These are phyloP conservation scores for Melanerpes formicivorus DNA, from an alignment of 2,113 vertebrate species.

Conservation along the genomic window DNA sequence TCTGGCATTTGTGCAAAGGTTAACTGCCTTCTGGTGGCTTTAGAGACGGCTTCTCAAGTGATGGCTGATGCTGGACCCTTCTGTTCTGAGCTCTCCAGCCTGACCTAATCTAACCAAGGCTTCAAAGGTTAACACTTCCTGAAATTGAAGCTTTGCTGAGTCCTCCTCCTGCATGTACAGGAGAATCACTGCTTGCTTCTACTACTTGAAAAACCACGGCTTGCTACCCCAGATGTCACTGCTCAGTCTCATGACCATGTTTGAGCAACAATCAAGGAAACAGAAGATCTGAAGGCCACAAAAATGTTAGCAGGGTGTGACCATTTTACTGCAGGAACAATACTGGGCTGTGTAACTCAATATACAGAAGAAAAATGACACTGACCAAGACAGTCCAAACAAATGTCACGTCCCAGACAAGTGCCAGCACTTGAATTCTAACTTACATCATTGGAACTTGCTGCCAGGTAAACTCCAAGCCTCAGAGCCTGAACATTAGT, in stretches of 20 bases:
- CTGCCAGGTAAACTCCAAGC: slow-evolving; percentile 11
- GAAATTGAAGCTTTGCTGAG: not conserved
- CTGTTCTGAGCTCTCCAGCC: not conserved
- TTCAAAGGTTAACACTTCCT: not conserved
- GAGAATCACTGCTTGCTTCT: not conserved
- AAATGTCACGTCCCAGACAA: not conserved
- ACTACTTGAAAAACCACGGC: too few relatives aligned
- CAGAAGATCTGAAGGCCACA: not conserved
- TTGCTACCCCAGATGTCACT: not conserved
- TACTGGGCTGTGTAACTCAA: not conserved
- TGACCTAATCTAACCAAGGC: not conserved
- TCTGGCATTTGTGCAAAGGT: not conserved
- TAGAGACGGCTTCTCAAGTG: not conserved
- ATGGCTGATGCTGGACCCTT: not conserved
- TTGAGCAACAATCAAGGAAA: slow-evolving; percentile 36
- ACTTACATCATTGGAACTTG: not conserved
- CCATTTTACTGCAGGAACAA: not conserved
- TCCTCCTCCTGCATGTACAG: not conserved
- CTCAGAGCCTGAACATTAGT: not conserved
- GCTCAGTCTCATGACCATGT: not conserved
- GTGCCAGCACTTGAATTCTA: not conserved
- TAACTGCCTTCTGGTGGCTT: not conserved
- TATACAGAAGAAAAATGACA: not conserved
- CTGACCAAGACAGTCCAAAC: not conserved
- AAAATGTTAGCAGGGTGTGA: slow-evolving; percentile 33